Evolutionary conservation across 2,888 invertebrate species (phyloP).

Genomic region (Halictus ligatus): DNA sequence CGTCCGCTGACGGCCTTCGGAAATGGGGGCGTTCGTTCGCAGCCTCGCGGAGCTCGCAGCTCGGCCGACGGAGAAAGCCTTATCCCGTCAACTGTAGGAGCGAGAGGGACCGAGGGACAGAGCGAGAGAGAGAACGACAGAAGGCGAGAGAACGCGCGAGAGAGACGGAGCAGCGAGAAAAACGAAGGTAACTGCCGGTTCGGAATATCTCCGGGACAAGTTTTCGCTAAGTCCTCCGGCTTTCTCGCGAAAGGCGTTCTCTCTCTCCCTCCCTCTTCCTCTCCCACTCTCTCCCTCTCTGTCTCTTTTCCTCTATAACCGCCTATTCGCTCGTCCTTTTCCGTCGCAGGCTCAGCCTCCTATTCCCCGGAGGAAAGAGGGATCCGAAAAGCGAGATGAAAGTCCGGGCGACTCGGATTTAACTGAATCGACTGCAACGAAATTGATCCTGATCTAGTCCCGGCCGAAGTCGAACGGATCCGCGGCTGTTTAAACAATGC

Average conservation of each 20-base stretch:
- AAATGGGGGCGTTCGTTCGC: slow-evolving; percentile 77
- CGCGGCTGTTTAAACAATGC: slow-evolving; percentile 21
- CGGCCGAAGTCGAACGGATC: neutral
- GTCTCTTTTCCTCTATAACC: neutral
- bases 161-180: slow-evolving; percentile 23
- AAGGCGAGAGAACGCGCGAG: neutral
- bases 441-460: slow-evolving; percentile 23
- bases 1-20: slow-evolving; percentile 78
- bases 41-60: slow-evolving; percentile 56
- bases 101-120: slow-evolving; percentile 25
- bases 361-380: neutral
- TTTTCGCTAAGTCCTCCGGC: slow-evolving; percentile 39
- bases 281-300: neutral
- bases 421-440: slow-evolving; percentile 25
- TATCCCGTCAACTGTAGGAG: neutral
- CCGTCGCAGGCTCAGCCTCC: neutral
- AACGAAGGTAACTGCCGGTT: slow-evolving; percentile 46
- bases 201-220: slow-evolving; percentile 37
- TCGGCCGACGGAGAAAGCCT: slow-evolving; percentile 32
- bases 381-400: slow-evolving; percentile 23
- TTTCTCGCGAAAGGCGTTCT: slow-evolving; percentile 15
- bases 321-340: neutral
- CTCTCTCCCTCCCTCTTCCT: neutral
- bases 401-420: slow-evolving; percentile 9
- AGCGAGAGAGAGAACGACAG: slow-evolving; percentile 17